Conservation (phyloP, 2,888 invertebrate species). For the Leptopilina syphax region DNA sequence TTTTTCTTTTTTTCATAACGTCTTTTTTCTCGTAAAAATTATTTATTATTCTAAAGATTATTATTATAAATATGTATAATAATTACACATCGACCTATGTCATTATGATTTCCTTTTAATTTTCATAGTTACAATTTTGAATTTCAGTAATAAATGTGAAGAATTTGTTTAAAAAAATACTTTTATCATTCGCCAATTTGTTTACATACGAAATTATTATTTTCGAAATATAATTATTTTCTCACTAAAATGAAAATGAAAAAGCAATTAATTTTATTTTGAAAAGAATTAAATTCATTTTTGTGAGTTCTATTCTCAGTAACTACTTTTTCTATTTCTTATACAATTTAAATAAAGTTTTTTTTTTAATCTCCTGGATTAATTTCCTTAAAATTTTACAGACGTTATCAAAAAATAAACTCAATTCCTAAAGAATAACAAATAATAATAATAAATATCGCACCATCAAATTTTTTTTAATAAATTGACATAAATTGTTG, state of each 20-base stretch:
- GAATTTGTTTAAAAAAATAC: slow-evolving; percentile 22
- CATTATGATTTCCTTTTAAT: slow-evolving; percentile 14
- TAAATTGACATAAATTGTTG: background rate
- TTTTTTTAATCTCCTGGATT: background rate
- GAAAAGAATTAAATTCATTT: background rate
- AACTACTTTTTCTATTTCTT: slow-evolving; percentile 7
- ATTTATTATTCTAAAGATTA: slow-evolving; percentile 9
- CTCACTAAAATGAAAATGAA: background rate
- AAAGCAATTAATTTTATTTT: background rate
- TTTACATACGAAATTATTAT: background rate
- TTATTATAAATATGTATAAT: background rate
- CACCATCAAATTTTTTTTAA: background rate
- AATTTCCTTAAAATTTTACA: background rate
- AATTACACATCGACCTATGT: background rate
- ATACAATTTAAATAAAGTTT: background rate
- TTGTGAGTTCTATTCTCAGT: slow-evolving; percentile 1
- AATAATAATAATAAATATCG: background rate
- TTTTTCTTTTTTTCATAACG: slow-evolving; percentile 25
- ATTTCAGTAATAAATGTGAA: background rate
- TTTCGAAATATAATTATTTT: background rate
- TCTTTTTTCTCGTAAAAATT: slow-evolving; percentile 30
- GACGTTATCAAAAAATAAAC: slow-evolving; percentile 7
- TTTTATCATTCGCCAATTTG: slow-evolving; percentile 5
- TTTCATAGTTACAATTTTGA: slow-evolving; percentile 2
- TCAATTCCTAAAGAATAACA: background rate